Evolutionary conservation across 2,888 invertebrate genomes (phyloP).

Genomic region (Caenorhabditis sp.): DNA sequence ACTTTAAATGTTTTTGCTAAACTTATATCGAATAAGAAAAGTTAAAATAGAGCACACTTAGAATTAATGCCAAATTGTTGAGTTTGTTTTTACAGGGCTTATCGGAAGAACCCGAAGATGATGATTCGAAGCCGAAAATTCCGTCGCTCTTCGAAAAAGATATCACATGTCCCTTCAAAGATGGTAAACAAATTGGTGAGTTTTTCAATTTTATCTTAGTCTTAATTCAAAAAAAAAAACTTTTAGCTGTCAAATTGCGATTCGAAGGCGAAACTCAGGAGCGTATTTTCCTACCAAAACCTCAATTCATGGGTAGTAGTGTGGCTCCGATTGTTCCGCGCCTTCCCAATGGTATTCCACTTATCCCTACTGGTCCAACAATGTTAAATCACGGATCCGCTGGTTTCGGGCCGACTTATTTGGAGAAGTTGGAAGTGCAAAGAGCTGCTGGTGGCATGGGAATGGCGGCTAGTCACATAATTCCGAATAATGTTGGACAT

Average conservation of each 20-base stretch:
- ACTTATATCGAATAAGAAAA: too few relatives aligned
- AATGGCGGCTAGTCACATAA: not conserved
- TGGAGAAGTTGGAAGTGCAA: not conserved
- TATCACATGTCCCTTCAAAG: constrained; percentile 19
- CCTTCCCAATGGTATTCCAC: constrained; percentile 47
- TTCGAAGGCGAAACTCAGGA: constrained; percentile 30
- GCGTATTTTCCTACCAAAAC: constrained; percentile 27
- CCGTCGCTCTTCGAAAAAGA: constrained; percentile 35
- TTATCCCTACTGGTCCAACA: constrained; percentile 19
- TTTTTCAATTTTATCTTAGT: not conserved
- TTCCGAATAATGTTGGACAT: constrained; percentile 1
- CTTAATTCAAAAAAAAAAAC: not conserved
- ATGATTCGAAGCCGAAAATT: constrained; percentile 1
- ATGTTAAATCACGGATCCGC: constrained; percentile 45
- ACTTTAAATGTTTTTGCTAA: too few relatives aligned
- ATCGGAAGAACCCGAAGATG: not conserved
- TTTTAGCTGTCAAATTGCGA: constrained; percentile 4
- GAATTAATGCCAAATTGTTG: not conserved
- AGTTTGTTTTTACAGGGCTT: not conserved
- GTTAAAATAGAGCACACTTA: too few relatives aligned
- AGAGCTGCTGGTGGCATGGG: constrained; percentile 20
- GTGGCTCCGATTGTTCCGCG: constrained; percentile 33
- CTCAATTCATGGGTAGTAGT: not conserved
- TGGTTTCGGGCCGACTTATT: constrained; percentile 38
- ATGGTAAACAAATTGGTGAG: constrained; percentile 24